These are phyloP conservation scores for Macropus fuliginosus DNA, from an alignment of 2,797 vertebrate species.

Conservation along the genomic window DNA sequence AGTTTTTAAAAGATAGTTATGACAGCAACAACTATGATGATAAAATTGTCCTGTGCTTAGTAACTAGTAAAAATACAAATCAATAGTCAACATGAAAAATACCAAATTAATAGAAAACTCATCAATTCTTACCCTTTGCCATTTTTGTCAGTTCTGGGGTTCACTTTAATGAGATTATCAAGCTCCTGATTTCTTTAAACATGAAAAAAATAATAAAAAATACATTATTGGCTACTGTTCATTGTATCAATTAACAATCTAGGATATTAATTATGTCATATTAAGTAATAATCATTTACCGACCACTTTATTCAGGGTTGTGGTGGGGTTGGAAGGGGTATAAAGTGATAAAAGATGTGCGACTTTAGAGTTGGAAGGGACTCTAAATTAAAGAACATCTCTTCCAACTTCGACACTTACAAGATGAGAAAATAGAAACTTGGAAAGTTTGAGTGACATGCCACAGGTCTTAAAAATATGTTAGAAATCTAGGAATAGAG, in stretches of 20 bases:
- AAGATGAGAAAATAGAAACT: background rate
- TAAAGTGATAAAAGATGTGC: slow-evolving; percentile 50
- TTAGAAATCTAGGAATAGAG: background rate
- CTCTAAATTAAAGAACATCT: background rate
- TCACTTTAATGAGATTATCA: slow-evolving; percentile 74
- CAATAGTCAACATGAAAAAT: background rate
- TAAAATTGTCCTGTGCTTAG: slow-evolving; percentile 41
- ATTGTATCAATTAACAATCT: background rate
- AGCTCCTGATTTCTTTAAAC: slow-evolving; percentile 75
- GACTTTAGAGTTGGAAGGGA: background rate
- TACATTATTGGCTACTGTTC: slow-evolving; percentile 20
- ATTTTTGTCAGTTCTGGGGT: slow-evolving; percentile 49
- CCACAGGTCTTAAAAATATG: background rate
- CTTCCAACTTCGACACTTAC: background rate
- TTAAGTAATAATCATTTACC: slow-evolving; percentile 27
- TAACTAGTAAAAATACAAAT: slow-evolving; percentile 27
- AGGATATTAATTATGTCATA: slow-evolving; percentile 16
- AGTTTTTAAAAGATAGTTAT: slow-evolving; percentile 52
- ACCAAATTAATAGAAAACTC: background rate
- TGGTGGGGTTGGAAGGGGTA: background rate
- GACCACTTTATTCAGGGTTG: background rate
- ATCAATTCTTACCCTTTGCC: slow-evolving; percentile 68
- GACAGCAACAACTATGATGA: slow-evolving; percentile 33
- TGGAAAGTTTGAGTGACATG: background rate
- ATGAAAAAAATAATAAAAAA: slow-evolving; percentile 59